Evolutionary conservation across 2,113 vertebrate species (phyloP), one percentile per base, ranked within the genome.

Genomic region (Lutjanus erythropterus): DNA sequence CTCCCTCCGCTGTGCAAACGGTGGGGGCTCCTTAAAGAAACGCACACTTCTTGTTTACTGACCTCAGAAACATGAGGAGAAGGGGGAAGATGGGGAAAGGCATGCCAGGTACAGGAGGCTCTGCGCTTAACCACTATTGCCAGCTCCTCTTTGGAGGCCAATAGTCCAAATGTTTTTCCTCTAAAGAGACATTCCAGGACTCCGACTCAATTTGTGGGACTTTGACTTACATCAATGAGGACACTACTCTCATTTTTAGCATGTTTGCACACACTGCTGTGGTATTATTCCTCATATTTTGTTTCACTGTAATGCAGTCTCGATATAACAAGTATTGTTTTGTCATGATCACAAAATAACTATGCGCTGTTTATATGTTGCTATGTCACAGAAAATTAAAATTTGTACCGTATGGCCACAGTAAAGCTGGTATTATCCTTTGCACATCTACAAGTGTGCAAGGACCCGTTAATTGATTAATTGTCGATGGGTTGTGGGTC

Each of bases 11-110:
- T 92, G 82, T 60, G 80, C 90, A 85, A 14, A 74, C 46, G 90
- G 94, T 93, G 88, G 94, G 93, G 94, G 93, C 89, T 94, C 86
- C 94, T 96, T 95, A 95, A 95, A 95, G 95, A 84, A 91, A 95
- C 84, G 33, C 93, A 88, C 92, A 67, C 80, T 83, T 86, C 84
- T 89, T 91, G 88, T 92, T 93, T 92, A 83, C 84, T 91, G 89
- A 89, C 86, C 87, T 84, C 81, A 69, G 84, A 84, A 88, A 88
- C 78, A 86, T 79, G 85, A 87, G 86, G 69, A 81, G 58, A 70
- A 25, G 53, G 79, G 52, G 39, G 64, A 16, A 47, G 71, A 55
- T 42, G 61, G 75, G 19, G 83, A 78, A 81, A 86, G 77, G 56
- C 68, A 73, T 79, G 72, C 67, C 12, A 71, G 66, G 69, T 84